Evolutionary conservation across 2,113 vertebrate genomes (phyloP), one percentile per base, ranked within the genome.

Genomic region (Austrofundulus limnaeus): DNA sequence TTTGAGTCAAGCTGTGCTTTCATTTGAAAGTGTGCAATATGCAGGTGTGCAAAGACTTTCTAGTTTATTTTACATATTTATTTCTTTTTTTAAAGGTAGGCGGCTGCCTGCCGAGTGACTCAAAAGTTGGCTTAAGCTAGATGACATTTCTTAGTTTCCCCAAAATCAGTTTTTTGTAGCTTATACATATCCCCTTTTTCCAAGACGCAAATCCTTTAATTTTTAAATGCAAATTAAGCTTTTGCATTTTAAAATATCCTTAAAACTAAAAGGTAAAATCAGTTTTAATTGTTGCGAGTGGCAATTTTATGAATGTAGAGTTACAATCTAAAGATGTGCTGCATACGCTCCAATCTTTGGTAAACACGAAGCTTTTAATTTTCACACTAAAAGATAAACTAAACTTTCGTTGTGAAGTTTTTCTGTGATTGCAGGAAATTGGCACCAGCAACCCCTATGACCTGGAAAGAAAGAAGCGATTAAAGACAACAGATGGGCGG

Each of bases 1-100:
- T 57, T 57, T n/a, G 15, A 57, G 55, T 57, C 51, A 38, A 54
- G 31, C 51, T 54, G 51, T 6, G 50, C 17, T 54, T 38, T 54
- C 19, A 54, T 54, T 38, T 38, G 50, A 52, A 34, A 37, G 12
- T 20, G 51, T 34, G 31, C n/a, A 34, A 37, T 19, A 53, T 37
- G 17, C 51, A 54, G 51, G 51, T 38, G 51, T 54, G 51, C 19
- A 54, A 54, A 38, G 31, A 7, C 31, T 34, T 34, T 34, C 31
- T 34, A 34, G 5, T 34, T 34, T 34, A 34, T 34, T 34, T 28
- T 28, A 28, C 7, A 7, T 28, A 28, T 28, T 8, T 34, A 19
- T 52, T 37, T 53, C 11, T 34, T 19, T 1, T 43, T 43, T 45
- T 19, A 8, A 7, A 34, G 17, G 51, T 17, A 4, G 4, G 28